Evolutionary conservation across 2,113 vertebrate species (phyloP), one percentile per base, ranked within the genome.

Genomic region (Brachyhypopomus occidentalis): DNA sequence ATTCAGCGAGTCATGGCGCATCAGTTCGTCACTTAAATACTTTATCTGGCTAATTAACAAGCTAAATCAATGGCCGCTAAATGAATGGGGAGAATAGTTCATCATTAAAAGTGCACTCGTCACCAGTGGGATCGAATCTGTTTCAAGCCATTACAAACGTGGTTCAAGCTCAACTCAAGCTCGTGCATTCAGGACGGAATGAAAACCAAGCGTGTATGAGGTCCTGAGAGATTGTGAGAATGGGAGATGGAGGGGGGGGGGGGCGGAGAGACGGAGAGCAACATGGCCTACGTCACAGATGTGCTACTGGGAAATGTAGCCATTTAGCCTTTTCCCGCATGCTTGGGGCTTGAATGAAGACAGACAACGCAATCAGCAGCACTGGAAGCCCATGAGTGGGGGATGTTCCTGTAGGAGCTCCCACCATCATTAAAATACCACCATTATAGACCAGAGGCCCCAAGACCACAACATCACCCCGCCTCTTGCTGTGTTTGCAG

Each of bases 351-450:
- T 62, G 88, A 84, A 86, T 55, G 60, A 72, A 84, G 79, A 69
- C 23, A 73, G 81, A 34, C 64, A 83, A 69, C 66, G 20, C 79
- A 80, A 78, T 84, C 75, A 82, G 34, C 27, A 88, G 59, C 75
- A 69, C 59, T 80, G 48, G 52, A 75, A 80, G 72, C 75, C 74
- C 1, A 36, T 48, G 79, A 69, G 81, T 83, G 81, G 79, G 72
- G 80, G 70, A 72, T 78, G 80, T 62, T 75, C 58, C 80, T 79
- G 72, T 78, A 72, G 52, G 72, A 75, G 90, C 81, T 88, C 88
- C 89, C 88, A 91, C 89, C 89, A 91, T 92, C 91, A 92, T 93
- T 92, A 92, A 78, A 83, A 83, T 58, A n/a, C 67, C 60, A 83
- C 75, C 79, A 75, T 75, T 78, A 62, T 25, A 52, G 48, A 58